phyloP scores from a whole-genome alignment of 2,888 invertebrate species.

The Chouioia cunea region DNA sequence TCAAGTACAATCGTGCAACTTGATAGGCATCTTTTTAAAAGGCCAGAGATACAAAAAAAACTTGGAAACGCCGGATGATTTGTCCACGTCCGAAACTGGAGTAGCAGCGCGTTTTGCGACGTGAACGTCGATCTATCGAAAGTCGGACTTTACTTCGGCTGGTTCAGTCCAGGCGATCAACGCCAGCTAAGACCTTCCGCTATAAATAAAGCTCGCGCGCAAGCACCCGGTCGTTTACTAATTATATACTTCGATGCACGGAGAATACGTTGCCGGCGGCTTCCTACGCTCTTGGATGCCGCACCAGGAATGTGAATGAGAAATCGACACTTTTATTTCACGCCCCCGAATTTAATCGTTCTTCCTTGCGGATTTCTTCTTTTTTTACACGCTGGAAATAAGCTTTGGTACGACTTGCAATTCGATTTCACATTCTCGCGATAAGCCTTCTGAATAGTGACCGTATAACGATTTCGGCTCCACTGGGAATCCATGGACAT shows the following conservation, averaged over 20 bases:
- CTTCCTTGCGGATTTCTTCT: background rate
- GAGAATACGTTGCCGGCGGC: conserved; percentile 2
- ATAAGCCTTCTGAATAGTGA: too few relatives aligned
- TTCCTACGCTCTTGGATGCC: background rate
- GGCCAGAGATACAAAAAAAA: too few relatives aligned
- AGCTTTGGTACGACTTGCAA: too few relatives aligned
- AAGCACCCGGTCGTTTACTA: conserved; percentile 61
- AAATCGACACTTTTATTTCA: conserved; percentile 9
- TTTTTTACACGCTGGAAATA: background rate
- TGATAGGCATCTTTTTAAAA: too few relatives aligned
- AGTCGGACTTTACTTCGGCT: background rate
- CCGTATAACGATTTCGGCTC: too few relatives aligned
- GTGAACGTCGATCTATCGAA: background rate
- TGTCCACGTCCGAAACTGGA: background rate
- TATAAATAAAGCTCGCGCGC: conserved; percentile 57
- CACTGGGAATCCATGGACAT: too few relatives aligned
- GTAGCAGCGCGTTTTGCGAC: too few relatives aligned
- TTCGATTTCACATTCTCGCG: too few relatives aligned
- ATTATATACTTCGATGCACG: conserved; percentile 62
- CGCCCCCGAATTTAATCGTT: too few relatives aligned
- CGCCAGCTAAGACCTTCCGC: conserved; percentile 62
- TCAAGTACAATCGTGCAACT: too few relatives aligned
- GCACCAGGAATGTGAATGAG: conserved; percentile 12
- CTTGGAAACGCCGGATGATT: too few relatives aligned
- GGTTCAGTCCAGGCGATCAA: background rate